Base-by-base conservation (phyloP, 2,888 invertebrate genomes). In the Biston betularia region DNA sequence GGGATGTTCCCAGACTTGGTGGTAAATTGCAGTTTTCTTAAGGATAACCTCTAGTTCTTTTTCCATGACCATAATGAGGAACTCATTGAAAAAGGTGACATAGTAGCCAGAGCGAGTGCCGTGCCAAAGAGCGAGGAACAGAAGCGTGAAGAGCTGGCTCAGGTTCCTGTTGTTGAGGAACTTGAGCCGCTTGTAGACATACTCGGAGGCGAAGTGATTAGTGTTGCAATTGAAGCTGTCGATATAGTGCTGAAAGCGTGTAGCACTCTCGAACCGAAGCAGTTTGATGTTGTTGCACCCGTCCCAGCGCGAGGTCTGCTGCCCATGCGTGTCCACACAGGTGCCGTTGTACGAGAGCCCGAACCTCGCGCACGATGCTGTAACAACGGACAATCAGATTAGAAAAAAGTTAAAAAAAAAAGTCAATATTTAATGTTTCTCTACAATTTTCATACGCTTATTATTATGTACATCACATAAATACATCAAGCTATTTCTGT, bases 31-130 rank as follows among this genome's bases (percentile, higher is more conserved):
- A 49, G 95, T 95, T 70, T 91, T 94, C 24, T 84, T 82, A 0
- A 96, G 77, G 8, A 96, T 94, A 0, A 89, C 80, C 79, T 95
- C 95, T 0, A 96, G 76, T 82, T 98, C 97, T 89, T 96, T 97
- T 81, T 99, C 98, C 82, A 97, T 95, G 71, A 95, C 95, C 86
- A 98, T 97, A 42, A 98, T 96, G 42, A 97, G 89, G 84, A 98
- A 99, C 84, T 99, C 99, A 88, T 98, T 96, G 65, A 97, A 95
- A 94, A 99, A 99, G 53, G 97, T 97, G 80, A 97, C 94, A 85
- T 98, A 99, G 83, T 99, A 99, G 0, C 99, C 99, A 10, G 97
- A 96, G 83, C 98, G 97, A 60, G 98, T 96, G 11, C 99, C 99
- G 88, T 99, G 99, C 99, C 99, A 99, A 0, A 98, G 82, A 0